phyloP scores from a whole-genome alignment of 2,113 vertebrate genomes.

The Odocoileus hemionus region DNA sequence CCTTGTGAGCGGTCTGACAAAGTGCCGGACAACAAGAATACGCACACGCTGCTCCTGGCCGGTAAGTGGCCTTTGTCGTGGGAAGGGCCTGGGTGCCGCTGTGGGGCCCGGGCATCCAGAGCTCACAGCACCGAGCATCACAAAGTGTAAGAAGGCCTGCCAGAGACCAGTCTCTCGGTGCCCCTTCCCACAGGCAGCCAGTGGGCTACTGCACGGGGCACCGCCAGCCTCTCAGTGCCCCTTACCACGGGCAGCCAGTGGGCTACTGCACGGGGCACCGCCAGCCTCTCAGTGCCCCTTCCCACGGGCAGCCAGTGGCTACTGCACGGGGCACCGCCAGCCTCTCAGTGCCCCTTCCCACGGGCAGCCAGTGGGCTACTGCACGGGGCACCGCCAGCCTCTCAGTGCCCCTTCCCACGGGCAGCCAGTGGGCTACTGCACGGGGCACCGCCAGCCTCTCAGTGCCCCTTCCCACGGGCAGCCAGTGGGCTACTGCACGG shows the following conservation, averaged over 20 bases:
- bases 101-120: not conserved
- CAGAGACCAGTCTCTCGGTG: no score
- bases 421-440: no score
- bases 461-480: not conserved
- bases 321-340: accelerated
- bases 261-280: no score
- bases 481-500: not conserved
- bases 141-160: not conserved
- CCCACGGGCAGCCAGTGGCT: no score
- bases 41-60: slow-evolving; percentile 83
- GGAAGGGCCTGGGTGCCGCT: not conserved
- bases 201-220: accelerated
- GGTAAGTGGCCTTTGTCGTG: slow-evolving; percentile 71
- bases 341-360: no score
- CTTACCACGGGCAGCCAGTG: not conserved
- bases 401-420: no score
- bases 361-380: not conserved
- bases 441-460: no score
- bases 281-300: no score
- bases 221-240: not conserved
- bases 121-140: not conserved
- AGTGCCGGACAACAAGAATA: slow-evolving; percentile 87
- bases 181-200: not conserved
- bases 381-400: no score
- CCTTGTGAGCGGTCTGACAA: slow-evolving; percentile 87